phyloP scores from a whole-genome alignment of 2,113 vertebrate genomes.

The Carollia perspicillata region DNA sequence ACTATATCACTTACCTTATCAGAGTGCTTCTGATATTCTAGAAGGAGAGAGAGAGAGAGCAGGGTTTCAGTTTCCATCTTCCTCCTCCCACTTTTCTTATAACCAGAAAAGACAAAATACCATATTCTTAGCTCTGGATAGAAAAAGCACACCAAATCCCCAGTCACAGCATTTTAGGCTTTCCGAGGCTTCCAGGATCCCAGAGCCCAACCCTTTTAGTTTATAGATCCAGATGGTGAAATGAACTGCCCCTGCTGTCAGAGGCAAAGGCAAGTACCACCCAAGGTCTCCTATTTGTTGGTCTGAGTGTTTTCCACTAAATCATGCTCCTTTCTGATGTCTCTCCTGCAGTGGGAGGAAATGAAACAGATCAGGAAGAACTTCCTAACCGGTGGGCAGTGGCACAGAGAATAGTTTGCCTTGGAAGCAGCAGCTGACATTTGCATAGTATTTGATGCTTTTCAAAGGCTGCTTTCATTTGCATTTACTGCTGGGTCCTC shows the following conservation, averaged over 20 bases:
- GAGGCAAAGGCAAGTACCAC: background rate
- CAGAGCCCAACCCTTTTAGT: background rate
- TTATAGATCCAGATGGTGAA: background rate
- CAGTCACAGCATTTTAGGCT: background rate
- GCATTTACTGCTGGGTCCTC: background rate
- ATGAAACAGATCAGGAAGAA: background rate
- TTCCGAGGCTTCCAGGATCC: background rate
- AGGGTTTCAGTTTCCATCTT: background rate
- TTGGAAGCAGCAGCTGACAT: background rate
- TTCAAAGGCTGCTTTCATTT: background rate
- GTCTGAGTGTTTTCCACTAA: background rate
- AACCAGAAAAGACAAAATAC: background rate
- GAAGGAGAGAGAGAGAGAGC: background rate
- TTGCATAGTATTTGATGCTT: background rate
- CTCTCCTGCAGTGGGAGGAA: background rate
- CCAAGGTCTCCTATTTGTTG: background rate
- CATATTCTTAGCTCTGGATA: background rate
- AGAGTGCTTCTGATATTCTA: slow-evolving; percentile 73
- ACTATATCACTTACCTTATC: slow-evolving; percentile 51
- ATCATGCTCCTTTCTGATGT: background rate
- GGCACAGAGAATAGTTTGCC: background rate
- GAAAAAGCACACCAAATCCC: background rate
- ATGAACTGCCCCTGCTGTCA: background rate
- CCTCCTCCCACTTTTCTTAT: background rate
- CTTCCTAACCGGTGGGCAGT: background rate